Percentiles rank a stretch among this genome's conserved stretches.
Conservation (phyloP, 2,888 invertebrate genomes). For the Uropetala carovei region DNA sequence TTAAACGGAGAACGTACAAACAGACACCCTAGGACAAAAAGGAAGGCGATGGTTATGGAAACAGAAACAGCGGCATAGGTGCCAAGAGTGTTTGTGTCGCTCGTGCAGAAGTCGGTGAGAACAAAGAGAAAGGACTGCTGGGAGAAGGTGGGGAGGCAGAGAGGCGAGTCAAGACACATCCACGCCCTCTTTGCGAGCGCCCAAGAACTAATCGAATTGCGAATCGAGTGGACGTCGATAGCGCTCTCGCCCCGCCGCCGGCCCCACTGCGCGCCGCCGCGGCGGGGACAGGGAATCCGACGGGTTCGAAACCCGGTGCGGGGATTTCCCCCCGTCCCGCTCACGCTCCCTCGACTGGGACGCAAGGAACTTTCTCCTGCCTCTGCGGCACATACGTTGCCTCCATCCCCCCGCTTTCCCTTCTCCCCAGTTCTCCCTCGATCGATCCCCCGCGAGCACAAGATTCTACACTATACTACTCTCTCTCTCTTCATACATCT, state of each 20-base stretch:
- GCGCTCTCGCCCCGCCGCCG: background rate
- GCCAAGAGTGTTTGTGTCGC: too few species aligned
- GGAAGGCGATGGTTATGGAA: too few species aligned
- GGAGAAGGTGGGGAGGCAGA: background rate
- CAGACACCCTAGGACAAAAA: too few species aligned
- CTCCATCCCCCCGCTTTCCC: background rate
- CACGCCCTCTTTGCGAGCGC: conserved; percentile 32
- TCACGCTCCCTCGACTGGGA: background rate
- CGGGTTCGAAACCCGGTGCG: conserved; percentile 21
- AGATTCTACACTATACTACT: too few species aligned
- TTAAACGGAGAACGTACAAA: too few species aligned
- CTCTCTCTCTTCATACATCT: too few species aligned
- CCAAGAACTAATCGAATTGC: conserved; percentile 6
- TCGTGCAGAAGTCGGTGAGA: too few species aligned
- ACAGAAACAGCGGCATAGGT: too few species aligned
- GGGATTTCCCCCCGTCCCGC: background rate
- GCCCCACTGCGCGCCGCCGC: too few species aligned
- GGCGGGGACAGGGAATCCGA: background rate
- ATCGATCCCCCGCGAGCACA: too few species aligned
- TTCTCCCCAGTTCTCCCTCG: background rate
- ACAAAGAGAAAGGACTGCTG: background rate
- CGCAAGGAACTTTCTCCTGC: background rate
- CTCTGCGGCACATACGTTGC: conserved; percentile 21
- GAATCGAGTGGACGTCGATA: background rate
- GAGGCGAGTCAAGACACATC: background rate